phyloP scores from a whole-genome alignment of 2,797 vertebrate genomes.

The Trichosurus vulpecula region DNA sequence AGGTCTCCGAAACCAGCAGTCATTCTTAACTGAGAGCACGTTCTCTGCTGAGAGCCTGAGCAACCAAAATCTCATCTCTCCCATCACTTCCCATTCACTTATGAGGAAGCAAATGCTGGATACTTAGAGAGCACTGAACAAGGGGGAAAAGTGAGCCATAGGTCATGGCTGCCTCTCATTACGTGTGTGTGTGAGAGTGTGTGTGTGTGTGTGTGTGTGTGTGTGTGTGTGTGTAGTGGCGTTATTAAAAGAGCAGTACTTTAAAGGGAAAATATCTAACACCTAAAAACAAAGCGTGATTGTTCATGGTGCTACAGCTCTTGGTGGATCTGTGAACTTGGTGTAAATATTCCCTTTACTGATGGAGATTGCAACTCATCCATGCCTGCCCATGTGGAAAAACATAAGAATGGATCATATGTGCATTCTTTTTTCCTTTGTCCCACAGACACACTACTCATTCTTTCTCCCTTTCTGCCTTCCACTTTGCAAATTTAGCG shows the following conservation, averaged over 20 bases:
- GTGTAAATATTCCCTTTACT: not conserved
- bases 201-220: not conserved
- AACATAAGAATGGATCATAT: not conserved
- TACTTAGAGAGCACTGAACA: not conserved
- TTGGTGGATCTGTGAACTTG: not conserved
- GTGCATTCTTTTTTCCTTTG: not conserved
- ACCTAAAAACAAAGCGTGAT: not conserved
- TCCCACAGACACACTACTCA: not conserved
- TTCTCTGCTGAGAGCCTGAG: constrained; percentile 24
- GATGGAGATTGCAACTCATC: not conserved
- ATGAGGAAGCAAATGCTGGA: not conserved
- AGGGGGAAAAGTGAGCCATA: not conserved
- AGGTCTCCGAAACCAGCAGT: constrained; percentile 19
- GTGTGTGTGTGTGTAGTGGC: not conserved
- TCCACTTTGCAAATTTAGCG: not conserved
- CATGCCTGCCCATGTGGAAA: not conserved
- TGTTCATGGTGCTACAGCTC: not conserved
- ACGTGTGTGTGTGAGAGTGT: not conserved
- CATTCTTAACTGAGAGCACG: constrained; percentile 1
- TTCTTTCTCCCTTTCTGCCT: not conserved
- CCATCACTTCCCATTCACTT: constrained; percentile 25
- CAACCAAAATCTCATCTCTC: constrained; percentile 17
- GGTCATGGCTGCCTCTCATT: not conserved
- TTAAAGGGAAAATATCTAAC: not conserved
- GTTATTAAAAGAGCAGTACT: not conserved